Conservation (phyloP, 1,140 invertebrate species). For the Platyscapa corneri region DNA sequence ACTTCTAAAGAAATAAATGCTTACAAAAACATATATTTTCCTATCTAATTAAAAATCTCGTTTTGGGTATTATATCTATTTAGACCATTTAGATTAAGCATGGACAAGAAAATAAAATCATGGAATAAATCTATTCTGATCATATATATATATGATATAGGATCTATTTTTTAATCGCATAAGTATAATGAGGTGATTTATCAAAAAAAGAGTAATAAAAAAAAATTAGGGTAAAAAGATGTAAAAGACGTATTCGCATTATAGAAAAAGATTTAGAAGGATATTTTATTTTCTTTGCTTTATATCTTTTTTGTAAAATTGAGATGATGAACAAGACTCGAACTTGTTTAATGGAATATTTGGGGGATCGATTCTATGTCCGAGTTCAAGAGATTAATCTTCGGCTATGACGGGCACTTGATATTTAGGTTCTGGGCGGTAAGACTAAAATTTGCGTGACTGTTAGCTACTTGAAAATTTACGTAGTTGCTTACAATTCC, state of each 20-base stretch:
- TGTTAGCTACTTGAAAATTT: not conserved
- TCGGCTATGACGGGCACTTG: constrained; percentile 35
- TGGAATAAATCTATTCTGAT: too few relatives aligned
- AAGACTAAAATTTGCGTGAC: not conserved
- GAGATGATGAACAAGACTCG: not conserved
- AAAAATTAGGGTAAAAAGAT: not conserved
- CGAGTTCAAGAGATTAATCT: constrained; percentile 37
- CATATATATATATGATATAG: too few relatives aligned
- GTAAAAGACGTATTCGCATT: not conserved
- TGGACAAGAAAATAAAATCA: too few relatives aligned
- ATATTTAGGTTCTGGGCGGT: not conserved
- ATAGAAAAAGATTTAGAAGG: not conserved
- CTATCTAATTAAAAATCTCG: too few relatives aligned
- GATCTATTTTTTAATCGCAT: not conserved
- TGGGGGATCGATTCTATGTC: constrained; percentile 35
- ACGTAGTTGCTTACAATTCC: not conserved
- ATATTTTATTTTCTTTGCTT: not conserved
- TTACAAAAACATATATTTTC: too few relatives aligned
- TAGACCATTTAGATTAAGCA: too few relatives aligned
- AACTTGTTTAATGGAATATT: constrained; percentile 15
- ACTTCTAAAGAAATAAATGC: too few relatives aligned
- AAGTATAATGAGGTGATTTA: not conserved
- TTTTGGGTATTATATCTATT: too few relatives aligned
- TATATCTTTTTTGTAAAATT: not conserved
- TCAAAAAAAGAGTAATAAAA: not conserved